Base-by-base conservation (phyloP, 1,140 invertebrate genomes). In the Bombus sylvicola region DNA sequence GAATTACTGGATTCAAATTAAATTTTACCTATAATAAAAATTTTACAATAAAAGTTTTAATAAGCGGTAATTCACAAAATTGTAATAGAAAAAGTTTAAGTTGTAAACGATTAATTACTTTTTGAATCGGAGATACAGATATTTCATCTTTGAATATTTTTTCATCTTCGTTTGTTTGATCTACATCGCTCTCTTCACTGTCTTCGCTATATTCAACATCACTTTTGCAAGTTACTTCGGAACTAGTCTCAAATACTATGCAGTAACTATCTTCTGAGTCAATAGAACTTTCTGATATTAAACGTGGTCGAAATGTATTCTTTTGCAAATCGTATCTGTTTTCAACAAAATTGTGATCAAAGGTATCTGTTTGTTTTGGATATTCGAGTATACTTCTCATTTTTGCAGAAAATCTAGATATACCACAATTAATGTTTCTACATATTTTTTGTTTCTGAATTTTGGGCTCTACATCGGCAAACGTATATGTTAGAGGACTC, bases 11-110 rank as follows among this genome's bases (percentile, higher is more conserved):
- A 72, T 88, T 95, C 85, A 93, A 89, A 85, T 94, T 95, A 89
- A 97, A 97, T 47, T 94, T 95, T 3, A 97, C 97, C 97, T 97
- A 89, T 62, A 95, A 95, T 80, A 83, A 92, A 91, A 88, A 81
- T 89, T 76, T n/a, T 72, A 64, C 47, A 80, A 47, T 47, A 15
- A 5, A 47, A 15, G 18, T 3, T 37, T 81, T 72, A 83, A 31
- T 78, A 90, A 22, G 8, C 47, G 18, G 5, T 53, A 22, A 53
- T 53, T 39, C 13, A 28, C 10, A 34, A 4, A 80, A 62, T n/a
- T 34, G 6, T 73, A 66, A 34, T 39, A 73, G 47, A 68, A 41
- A 5, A 84, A 15, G 12, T 64, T 62, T 34, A 53, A 68, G 13
- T 0, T 28, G 8, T 39, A 34, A 43, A 64, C 18, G 3, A 37